phyloP scores from a whole-genome alignment of 1,140 invertebrate genomes.

The Sycophila sp. region DNA sequence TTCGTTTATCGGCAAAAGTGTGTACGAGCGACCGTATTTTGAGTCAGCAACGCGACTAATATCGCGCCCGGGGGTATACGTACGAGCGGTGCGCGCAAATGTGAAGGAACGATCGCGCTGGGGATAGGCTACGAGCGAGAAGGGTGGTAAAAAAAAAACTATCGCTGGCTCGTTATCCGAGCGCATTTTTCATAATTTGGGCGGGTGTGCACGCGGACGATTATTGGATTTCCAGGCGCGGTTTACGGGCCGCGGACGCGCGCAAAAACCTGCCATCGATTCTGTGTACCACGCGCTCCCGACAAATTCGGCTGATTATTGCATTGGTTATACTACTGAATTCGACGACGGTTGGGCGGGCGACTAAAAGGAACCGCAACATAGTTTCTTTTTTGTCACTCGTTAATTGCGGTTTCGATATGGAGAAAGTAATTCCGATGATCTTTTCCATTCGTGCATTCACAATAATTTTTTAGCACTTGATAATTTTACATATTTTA shows the following conservation, averaged over 20 bases:
- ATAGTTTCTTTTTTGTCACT: too few relatives aligned
- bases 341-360: too few relatives aligned
- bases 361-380: too few relatives aligned
- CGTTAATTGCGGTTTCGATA: too few relatives aligned
- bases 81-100: neutral
- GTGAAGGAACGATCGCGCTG: neutral
- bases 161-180: slow-evolving; percentile 11
- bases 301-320: neutral
- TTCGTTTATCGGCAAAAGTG: neutral
- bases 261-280: neutral
- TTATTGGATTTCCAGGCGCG: slow-evolving; percentile 10
- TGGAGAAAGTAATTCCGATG: too few relatives aligned
- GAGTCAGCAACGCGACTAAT: neutral
- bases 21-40: neutral
- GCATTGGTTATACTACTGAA: neutral
- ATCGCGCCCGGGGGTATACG: neutral
- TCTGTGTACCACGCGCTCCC: neutral
- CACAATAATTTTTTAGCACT: too few relatives aligned
- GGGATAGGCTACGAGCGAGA: too few relatives aligned
- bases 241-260: neutral
- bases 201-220: neutral
- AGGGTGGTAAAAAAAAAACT: too few relatives aligned
- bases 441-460: too few relatives aligned
- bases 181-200: slow-evolving; percentile 18
- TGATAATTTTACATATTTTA: too few relatives aligned